phyloP scores from a whole-genome alignment of 2,113 vertebrate genomes.

The Cricetomys ansorgei region DNA sequence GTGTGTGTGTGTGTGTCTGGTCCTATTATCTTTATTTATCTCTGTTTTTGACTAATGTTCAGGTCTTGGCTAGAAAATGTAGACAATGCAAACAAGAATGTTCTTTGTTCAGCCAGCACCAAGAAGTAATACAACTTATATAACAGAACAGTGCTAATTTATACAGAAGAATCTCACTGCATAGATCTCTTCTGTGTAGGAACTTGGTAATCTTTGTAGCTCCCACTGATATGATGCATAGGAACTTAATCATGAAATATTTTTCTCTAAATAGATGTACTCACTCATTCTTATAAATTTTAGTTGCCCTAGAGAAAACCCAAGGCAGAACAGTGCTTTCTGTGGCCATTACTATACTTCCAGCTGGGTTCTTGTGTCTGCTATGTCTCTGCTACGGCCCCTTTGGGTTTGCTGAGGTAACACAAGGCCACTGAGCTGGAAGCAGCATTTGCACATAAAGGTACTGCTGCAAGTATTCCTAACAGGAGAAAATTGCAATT shows the following conservation, averaged over 20 bases:
- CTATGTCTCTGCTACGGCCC: accelerated
- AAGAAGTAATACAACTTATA: neutral
- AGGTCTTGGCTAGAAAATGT: neutral
- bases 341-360: neutral
- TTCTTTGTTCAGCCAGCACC: neutral
- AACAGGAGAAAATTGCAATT: neutral
- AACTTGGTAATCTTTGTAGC: neutral
- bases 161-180: slow-evolving; percentile 1
- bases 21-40: neutral
- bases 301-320: neutral
- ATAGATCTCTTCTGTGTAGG: neutral
- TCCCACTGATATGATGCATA: neutral
- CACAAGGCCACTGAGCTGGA: neutral
- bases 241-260: neutral
- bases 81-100: neutral
- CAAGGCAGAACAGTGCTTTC: neutral
- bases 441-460: neutral
- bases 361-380: neutral
- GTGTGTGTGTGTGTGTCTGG: neutral
- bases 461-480: neutral
- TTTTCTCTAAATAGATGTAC: neutral
- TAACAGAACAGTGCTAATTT: neutral
- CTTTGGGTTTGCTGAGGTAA: neutral
- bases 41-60: neutral
- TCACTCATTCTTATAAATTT: neutral